Conservation (phyloP, 2,797 vertebrate species). For the Agapornis canus region DNA sequence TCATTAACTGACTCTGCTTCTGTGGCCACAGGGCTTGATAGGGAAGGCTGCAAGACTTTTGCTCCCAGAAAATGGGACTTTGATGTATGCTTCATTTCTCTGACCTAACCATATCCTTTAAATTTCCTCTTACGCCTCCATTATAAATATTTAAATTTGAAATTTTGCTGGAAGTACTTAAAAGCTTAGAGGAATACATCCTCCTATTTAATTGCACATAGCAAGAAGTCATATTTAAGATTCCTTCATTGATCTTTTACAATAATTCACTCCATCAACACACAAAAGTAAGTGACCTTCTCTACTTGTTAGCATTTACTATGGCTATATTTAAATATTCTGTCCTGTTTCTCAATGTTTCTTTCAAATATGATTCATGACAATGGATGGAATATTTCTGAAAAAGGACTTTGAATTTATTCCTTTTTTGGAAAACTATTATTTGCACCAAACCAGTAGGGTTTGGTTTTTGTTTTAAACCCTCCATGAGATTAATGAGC, state of each 20-base stretch:
- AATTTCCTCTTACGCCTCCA: conserved; percentile 21
- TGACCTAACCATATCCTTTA: conserved; percentile 38
- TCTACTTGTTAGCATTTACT: background rate
- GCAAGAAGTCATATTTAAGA: background rate
- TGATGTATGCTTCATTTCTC: conserved; percentile 69
- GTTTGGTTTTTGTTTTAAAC: background rate
- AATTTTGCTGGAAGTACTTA: background rate
- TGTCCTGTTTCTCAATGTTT: background rate
- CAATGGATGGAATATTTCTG: background rate
- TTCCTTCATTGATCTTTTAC: background rate
- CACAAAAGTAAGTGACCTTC: background rate
- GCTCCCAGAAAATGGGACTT: conserved; percentile 71
- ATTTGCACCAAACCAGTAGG: background rate
- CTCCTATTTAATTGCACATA: background rate
- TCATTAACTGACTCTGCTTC: conserved; percentile 85
- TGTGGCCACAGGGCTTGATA: conserved; percentile 79
- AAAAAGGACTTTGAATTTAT: background rate
- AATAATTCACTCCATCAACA: background rate
- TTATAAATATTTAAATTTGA: conserved; percentile 41
- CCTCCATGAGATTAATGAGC: conserved; percentile 54
- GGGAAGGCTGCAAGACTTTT: conserved; percentile 73
- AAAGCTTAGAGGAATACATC: background rate
- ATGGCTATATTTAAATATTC: background rate
- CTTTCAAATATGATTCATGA: background rate
- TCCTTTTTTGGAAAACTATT: background rate